Evolutionary conservation across 53 echinoderm and acorn worm genomes (phyloP), one percentile per base, ranked within the genome.

Genomic region (Holothuria scabra): DNA sequence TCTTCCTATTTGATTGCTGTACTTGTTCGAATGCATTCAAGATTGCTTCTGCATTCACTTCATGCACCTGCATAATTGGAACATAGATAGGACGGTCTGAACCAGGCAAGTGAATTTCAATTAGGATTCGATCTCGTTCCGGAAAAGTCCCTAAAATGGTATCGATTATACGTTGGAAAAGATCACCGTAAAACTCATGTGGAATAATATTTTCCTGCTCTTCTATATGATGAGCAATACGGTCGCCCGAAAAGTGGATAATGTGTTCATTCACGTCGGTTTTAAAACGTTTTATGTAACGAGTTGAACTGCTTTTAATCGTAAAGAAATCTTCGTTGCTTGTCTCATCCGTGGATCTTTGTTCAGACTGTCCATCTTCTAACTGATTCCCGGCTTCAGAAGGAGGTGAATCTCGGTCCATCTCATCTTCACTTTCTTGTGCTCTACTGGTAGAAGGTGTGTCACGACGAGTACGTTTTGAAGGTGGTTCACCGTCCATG

Each of bases 1-100:
- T 13, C 2, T 86, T 66, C 22, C 79, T 79, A 28, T 86, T 61
- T 7, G 86, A 86, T n/a, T 86, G 84, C 5, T 68, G 23, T 13
- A 33, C 56, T 1, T 56, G n/a, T 20, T 56, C 13, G 5, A 84
- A 32, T 14, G 52, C 52, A 16, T 52, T 52, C 2, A 52, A 4
- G 18, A 52, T 52, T 52, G 14, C 18, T 2, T 52, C 52, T 16
- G 14, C 52, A 18, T 52, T 18, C 1, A 52, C 8, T 1, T 16
- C 5, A 16, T 52, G 1, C 2, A 14, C 18, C 2, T 18, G 5
- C 52, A 52, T 52, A 0, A 52, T 52, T 52, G 52, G 52, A 52
- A 52, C 52, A 14, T 18, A 52, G 8, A 52, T 4, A 52, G 52
- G 52, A 52, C 52, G 52, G 52, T 52, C 52, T 14, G 72, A 72